Evolutionary conservation across 1,140 invertebrate genomes (phyloP).

Genomic region (Phthorimaea operculella): DNA sequence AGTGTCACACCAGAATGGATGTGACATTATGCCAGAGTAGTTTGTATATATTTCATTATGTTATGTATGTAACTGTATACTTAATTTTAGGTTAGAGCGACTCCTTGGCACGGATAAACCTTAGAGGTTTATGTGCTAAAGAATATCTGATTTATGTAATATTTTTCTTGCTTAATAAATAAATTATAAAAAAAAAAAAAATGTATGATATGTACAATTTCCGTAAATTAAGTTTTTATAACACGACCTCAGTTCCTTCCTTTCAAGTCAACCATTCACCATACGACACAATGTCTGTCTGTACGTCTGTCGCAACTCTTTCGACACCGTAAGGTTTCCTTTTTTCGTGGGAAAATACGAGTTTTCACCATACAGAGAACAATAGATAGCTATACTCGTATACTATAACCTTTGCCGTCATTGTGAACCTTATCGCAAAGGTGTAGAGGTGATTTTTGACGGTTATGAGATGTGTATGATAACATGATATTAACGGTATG

Average conservation of each 20-base stretch:
- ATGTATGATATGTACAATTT: too few species aligned
- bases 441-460: neutral
- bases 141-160: too few species aligned
- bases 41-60: too few species aligned
- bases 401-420: neutral
- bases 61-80: too few species aligned
- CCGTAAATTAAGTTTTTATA: too few species aligned
- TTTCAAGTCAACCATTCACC: constrained; percentile 3
- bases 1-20: too few species aligned
- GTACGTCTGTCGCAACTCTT: constrained; percentile 49
- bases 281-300: constrained; percentile 43
- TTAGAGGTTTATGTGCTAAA: too few species aligned
- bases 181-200: neutral
- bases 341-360: constrained; percentile 60
- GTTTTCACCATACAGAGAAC: constrained; percentile 50
- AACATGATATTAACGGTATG: neutral
- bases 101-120: too few species aligned
- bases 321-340: constrained; percentile 48
- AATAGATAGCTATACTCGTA: constrained; percentile 23
- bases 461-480: neutral
- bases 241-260: neutral
- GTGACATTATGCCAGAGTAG: too few species aligned
- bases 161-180: too few species aligned
- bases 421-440: neutral
- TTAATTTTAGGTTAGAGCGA: too few species aligned